Evolutionary conservation across 2,113 vertebrate species (phyloP).

Genomic region (Neolamprologus fasciatus): DNA sequence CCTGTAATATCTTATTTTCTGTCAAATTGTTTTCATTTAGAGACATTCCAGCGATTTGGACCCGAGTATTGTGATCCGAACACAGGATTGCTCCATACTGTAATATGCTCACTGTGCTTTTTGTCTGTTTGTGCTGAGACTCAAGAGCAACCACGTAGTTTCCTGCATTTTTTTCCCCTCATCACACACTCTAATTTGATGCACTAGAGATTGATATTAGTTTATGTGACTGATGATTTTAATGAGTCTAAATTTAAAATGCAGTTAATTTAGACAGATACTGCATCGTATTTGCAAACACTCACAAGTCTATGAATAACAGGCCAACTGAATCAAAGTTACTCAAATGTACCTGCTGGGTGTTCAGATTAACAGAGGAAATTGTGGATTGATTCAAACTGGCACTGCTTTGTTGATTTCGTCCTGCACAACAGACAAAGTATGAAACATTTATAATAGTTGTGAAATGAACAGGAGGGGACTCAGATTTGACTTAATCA

Average conservation of each 20-base stretch:
- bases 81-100: neutral
- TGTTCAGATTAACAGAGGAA: neutral
- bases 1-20: neutral
- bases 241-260: neutral
- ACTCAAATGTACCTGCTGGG: neutral
- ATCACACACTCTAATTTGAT: neutral
- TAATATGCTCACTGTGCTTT: neutral
- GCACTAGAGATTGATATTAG: neutral
- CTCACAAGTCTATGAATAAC: neutral
- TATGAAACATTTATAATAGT: neutral
- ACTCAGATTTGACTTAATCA: neutral
- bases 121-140: neutral
- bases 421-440: neutral
- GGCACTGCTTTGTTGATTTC: neutral
- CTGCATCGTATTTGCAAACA: neutral
- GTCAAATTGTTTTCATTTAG: neutral
- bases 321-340: neutral
- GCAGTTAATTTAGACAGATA: neutral
- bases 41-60: conserved; percentile 1
- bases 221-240: neutral
- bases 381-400: neutral
- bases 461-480: neutral
- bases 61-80: neutral
- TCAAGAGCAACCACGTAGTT: neutral
- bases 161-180: neutral